Evolutionary conservation across 2,888 invertebrate species (phyloP), one percentile per base, ranked within the genome.

Genomic region (Acholoe squamosa): DNA sequence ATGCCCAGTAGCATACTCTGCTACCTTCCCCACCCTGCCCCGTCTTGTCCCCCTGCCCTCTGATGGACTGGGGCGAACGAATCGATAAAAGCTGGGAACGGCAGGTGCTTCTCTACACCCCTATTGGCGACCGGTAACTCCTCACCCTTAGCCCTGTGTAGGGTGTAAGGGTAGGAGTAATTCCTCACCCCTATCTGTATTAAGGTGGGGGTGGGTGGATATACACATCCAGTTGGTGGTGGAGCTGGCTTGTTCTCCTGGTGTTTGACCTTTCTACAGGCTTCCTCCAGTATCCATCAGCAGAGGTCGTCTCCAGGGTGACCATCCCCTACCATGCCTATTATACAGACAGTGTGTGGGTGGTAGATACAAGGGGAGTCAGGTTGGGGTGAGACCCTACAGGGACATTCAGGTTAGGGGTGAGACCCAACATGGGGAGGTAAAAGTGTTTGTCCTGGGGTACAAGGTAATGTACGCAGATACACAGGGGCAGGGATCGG

Each of bases 1-100:
- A 61, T 61, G 61, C 61, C 61, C 61, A 61, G 61, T 61, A 61
- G 61, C 61, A 61, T 61, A 19, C 61, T 61, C 22, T 7, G 61
- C 61, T 61, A 19, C 61, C 61, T n/a, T 19, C 61, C n/a, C 7
- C 61, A 61, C 22, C 61, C 19, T 3, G 14, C 61, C n/a, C n/a
- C 61, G 19, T 7, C 22, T 14, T 19, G 61, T 19, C 22, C 61
- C 61, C 61, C 61, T 43, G 43, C 43, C 43, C 43, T 10, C 22
- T 61, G 61, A 61, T n/a, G 61, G 61, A 61, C 22, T n/a, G 7
- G 14, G 61, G 61, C 61, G 61, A 61, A 61, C 61, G 5, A 61
- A 61, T 61, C 61, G 14, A 61, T 61, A n/a, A 3, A 3, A 19
- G 22, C 61, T n/a, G 61, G 61, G 61, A 61, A n/a, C 61, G 3